These are phyloP conservation scores for Anthonomus grandis DNA, from an alignment of 1,140 invertebrate genomes.

Conservation along the genomic window DNA sequence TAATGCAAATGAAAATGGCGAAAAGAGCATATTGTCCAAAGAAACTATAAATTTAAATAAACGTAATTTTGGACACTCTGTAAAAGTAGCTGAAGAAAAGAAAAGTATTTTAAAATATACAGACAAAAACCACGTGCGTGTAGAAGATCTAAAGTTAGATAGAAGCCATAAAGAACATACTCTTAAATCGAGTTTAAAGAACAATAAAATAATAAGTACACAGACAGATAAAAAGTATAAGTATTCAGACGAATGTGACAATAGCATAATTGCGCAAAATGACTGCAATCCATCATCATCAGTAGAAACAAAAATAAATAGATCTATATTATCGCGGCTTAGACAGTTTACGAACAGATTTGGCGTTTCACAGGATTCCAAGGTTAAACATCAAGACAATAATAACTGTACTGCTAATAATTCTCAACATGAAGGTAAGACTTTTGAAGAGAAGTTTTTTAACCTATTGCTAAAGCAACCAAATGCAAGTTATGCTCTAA, in stretches of 20 bases:
- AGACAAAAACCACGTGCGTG: conserved; percentile 30
- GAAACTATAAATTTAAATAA: conserved; percentile 47
- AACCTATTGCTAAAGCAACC: too few species aligned
- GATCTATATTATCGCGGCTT: conserved; percentile 39
- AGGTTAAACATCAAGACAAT: conserved; percentile 30
- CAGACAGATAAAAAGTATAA: conserved; percentile 19
- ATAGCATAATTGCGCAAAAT: conserved; percentile 35
- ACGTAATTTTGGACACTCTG: conserved; percentile 44
- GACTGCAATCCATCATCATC: conserved; percentile 27
- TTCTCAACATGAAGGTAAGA: conserved; percentile 29
- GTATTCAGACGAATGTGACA: conserved; percentile 22
- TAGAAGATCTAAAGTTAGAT: conserved; percentile 32
- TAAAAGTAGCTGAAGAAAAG: conserved; percentile 43
- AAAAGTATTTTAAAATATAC: conserved; percentile 42
- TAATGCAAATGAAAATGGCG: conserved; percentile 24
- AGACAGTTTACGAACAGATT: conserved; percentile 46
- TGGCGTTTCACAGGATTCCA: conserved; percentile 40
- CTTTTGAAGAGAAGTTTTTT: conserved; percentile 10
- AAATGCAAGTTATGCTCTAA: too few species aligned
- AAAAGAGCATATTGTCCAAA: conserved; percentile 41
- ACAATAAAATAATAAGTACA: conserved; percentile 3
- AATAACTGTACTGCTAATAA: conserved; percentile 34
- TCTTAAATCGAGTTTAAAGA: conserved; percentile 32
- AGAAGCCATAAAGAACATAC: too few species aligned
- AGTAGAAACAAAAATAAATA: conserved; percentile 30